These are phyloP conservation scores for Volucella zonaria DNA, from an alignment of 2,888 invertebrate species.

Conservation along the genomic window DNA sequence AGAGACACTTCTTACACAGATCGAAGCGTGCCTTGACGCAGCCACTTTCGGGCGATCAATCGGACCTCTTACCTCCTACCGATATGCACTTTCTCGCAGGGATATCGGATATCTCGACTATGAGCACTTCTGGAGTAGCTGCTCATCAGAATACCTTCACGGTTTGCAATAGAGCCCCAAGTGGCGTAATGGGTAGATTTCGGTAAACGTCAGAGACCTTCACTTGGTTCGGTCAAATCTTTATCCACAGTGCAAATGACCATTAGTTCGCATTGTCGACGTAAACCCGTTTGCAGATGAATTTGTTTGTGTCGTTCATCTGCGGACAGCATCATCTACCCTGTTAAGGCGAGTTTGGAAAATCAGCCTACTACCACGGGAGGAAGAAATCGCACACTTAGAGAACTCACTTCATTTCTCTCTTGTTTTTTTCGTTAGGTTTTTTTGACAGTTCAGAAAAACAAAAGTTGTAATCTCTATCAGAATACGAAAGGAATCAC, in stretches of 20 bases:
- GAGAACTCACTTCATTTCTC: too few species aligned
- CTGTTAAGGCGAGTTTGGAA: background rate
- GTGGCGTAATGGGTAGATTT: background rate
- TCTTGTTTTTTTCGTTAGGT: too few species aligned
- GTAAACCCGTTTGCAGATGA: background rate
- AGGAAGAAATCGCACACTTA: background rate
- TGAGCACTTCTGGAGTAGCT: conserved; percentile 7
- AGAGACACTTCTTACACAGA: too few species aligned
- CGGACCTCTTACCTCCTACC: conserved; percentile 69
- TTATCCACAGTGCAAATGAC: background rate
- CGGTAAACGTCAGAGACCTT: background rate
- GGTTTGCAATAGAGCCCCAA: conserved; percentile 7
- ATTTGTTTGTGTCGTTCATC: too few species aligned
- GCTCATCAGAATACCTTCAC: conserved; percentile 7
- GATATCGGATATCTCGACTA: background rate
- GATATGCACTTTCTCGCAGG: conserved; percentile 37
- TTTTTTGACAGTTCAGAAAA: too few species aligned
- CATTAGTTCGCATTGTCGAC: conserved; percentile 3
- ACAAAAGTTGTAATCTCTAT: too few species aligned
- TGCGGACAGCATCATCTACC: background rate
- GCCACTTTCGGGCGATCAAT: conserved; percentile 75
- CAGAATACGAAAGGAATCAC: too few species aligned
- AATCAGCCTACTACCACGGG: background rate
- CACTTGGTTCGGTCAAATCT: too few species aligned
- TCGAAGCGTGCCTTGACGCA: conserved; percentile 73